Evolutionary conservation across 2,113 vertebrate species (phyloP).

Genomic region (Lamprotornis superbus): DNA sequence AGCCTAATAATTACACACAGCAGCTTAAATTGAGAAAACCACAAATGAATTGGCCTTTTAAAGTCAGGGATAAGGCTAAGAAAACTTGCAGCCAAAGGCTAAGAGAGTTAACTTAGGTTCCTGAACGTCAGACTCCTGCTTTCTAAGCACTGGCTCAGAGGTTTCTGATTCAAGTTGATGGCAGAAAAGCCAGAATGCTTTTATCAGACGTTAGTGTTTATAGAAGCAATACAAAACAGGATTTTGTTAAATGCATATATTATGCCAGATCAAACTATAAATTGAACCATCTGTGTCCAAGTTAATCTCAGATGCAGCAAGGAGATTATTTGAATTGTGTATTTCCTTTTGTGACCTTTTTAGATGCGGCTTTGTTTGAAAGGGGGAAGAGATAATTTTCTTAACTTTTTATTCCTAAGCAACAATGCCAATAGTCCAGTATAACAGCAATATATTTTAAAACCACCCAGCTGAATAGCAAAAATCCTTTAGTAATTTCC

Average conservation of each 20-base stretch:
- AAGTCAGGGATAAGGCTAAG: slow-evolving; percentile 29
- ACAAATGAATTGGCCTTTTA: slow-evolving; percentile 38
- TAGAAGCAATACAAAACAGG: slow-evolving; percentile 77
- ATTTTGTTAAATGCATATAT: slow-evolving; percentile 78
- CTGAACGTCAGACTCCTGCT: slow-evolving; percentile 8
- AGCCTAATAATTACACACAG: slow-evolving; percentile 60
- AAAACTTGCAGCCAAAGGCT: background rate
- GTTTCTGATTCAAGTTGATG: slow-evolving; percentile 56
- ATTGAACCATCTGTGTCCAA: slow-evolving; percentile 78
- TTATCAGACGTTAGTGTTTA: slow-evolving; percentile 77
- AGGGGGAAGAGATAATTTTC: slow-evolving; percentile 63
- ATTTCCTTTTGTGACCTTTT: slow-evolving; percentile 75
- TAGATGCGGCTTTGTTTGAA: slow-evolving; percentile 66
- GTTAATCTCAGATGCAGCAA: slow-evolving; percentile 75
- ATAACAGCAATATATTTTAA: slow-evolving; percentile 63
- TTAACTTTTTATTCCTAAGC: slow-evolving; percentile 63
- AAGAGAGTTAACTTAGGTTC: slow-evolving; percentile 65
- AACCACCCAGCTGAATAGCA: slow-evolving; percentile 66
- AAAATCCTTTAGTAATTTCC: slow-evolving; percentile 69
- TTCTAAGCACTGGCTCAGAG: slow-evolving; percentile 57
- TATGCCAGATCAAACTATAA: slow-evolving; percentile 77
- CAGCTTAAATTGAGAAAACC: slow-evolving; percentile 51
- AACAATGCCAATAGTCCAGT: slow-evolving; percentile 58
- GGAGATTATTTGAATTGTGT: slow-evolving; percentile 72
- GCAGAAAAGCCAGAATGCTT: slow-evolving; percentile 74